Evolutionary conservation across 1,140 invertebrate genomes (phyloP).

Genomic region (Cherax quadricarinatus): DNA sequence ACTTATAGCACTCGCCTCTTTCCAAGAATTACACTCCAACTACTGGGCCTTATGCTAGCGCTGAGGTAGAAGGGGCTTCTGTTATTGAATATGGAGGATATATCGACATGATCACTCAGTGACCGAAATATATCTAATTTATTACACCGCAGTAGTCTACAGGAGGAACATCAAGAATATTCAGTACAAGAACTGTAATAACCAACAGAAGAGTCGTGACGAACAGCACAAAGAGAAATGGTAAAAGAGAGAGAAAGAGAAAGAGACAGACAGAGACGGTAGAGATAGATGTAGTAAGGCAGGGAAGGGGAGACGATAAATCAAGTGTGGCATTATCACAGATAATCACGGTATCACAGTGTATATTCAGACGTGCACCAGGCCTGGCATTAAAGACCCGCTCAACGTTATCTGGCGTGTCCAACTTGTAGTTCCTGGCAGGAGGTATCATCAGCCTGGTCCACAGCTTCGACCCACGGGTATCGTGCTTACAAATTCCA

Average conservation of each 20-base stretch:
- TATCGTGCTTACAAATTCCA: not conserved
- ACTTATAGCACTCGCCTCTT: too few relatives aligned
- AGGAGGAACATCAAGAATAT: too few relatives aligned
- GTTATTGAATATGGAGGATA: too few relatives aligned
- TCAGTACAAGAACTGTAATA: too few relatives aligned
- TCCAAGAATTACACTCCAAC: too few relatives aligned
- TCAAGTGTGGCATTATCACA: conserved; percentile 10
- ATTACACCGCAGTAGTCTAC: too few relatives aligned
- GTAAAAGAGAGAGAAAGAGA: not conserved
- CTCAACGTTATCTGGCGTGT: not conserved
- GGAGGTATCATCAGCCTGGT: not conserved
- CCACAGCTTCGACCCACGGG: not conserved
- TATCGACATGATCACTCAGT: too few relatives aligned
- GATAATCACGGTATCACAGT: not conserved
- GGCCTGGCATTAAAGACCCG: conserved; percentile 2
- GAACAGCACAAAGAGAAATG: not conserved
- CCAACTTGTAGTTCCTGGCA: conserved; percentile 4
- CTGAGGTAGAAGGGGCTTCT: too few relatives aligned
- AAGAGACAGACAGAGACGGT: not conserved
- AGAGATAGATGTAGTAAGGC: not conserved
- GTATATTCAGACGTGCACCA: not conserved
- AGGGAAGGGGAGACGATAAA: not conserved
- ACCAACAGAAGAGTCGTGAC: too few relatives aligned
- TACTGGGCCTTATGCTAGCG: too few relatives aligned
- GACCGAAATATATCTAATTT: too few relatives aligned